phyloP scores from a whole-genome alignment of 2,113 vertebrate species.

The Tautogolabrus adspersus region DNA sequence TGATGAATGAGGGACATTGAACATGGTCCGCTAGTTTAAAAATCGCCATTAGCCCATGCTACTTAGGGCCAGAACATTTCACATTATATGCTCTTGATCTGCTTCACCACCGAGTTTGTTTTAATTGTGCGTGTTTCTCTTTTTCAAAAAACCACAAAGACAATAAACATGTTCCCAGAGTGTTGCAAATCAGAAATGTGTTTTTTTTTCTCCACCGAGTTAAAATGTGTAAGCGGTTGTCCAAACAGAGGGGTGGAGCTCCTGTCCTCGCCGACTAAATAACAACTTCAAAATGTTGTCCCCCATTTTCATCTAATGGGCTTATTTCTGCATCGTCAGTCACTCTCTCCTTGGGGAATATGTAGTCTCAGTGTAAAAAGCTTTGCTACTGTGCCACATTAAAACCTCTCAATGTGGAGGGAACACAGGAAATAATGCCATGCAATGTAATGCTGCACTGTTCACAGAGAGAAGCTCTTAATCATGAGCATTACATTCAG shows the following conservation, averaged over 20 bases:
- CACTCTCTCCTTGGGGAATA: slow-evolving; percentile 80
- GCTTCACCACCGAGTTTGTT: slow-evolving; percentile 90
- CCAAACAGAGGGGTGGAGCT: slow-evolving; percentile 79
- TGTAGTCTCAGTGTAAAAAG: slow-evolving; percentile 76
- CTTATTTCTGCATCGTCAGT: slow-evolving; percentile 85
- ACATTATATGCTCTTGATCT: slow-evolving; percentile 98
- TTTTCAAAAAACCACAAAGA: slow-evolving; percentile 89
- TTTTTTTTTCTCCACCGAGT: slow-evolving; percentile 88
- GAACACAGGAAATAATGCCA: slow-evolving; percentile 72
- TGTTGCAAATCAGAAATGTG: slow-evolving; percentile 99
- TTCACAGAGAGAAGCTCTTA: slow-evolving; percentile 43
- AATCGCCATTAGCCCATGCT: slow-evolving; percentile 98
- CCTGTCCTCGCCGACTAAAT: slow-evolving; percentile 70
- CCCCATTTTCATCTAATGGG: slow-evolving; percentile 84
- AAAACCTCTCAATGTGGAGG: slow-evolving; percentile 71
- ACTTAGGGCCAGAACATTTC: slow-evolving; percentile 98
- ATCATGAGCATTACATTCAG: slow-evolving; percentile 58
- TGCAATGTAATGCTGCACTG: slow-evolving; percentile 57
- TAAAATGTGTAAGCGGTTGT: slow-evolving; percentile 75
- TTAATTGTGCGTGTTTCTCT: slow-evolving; percentile 89
- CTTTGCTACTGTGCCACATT: slow-evolving; percentile 74
- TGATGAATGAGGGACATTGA: slow-evolving; percentile 92
- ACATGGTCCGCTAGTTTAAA: slow-evolving; percentile 97
- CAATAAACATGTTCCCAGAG: slow-evolving; percentile 93
- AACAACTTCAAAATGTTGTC: slow-evolving; percentile 81